Base-by-base conservation (phyloP, 2,888 invertebrate genomes). In the Mythimna albipuncta region DNA sequence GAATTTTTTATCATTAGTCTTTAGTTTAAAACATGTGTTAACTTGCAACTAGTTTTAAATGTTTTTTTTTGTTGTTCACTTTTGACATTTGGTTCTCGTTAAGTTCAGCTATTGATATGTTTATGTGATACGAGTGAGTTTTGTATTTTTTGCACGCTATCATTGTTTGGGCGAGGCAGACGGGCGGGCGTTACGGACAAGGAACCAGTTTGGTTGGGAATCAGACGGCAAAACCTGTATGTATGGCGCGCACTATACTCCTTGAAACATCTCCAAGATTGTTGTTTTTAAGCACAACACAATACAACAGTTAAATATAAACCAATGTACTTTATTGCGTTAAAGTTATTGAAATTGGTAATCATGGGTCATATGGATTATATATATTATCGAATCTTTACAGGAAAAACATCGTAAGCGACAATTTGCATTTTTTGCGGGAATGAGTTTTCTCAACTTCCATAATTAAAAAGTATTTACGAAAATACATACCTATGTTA, bases 141-240 rank as follows among this genome's bases (percentile, higher is more conserved):
- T 82, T 84, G 82, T 87, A 83, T 88, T 90, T 90, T 93, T 91
- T 92, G 90, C 88, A 84, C 75, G 77, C 75, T 73, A 80, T 82
- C 75, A 83, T 81, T 87, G 89, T 88, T 89, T 89, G 91, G 92
- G 90, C 88, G 89, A 91, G 90, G 91, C 92, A 95, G 95, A 94
- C 94, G 91, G 83, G 91, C 94, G 94, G 95, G 94, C 95, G 93
- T 91, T 94, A 89, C 91, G 92, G 92, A 87, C 93, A 82, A 75
- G 77, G 87, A 95, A 95, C 95, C 93, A 83, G 94, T 95, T 93
- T 87, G 85, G 80, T 86, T 81, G 88, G 87, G 89, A 89, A 89
- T 86, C 76, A 66, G 80, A 76, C 74, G 74, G 76, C 80, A 50
- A 83, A 86, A 82, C 85, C 85, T 77, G 85, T 76, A 83, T 65